Conservation (phyloP, 2,113 vertebrate species). For the Datnioides undecimradiatus region DNA sequence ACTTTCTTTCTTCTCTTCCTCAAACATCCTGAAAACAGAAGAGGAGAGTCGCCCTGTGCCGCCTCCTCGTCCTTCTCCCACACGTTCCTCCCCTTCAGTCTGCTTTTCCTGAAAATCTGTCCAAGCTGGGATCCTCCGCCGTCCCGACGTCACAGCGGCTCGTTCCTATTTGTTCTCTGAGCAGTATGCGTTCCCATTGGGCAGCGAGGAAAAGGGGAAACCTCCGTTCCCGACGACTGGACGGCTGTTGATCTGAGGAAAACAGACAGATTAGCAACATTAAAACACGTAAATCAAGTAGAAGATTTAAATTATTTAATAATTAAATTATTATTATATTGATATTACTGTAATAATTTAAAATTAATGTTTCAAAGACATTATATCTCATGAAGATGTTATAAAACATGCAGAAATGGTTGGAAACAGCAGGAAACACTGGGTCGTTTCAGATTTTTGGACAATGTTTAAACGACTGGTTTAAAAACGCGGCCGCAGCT, state of each 20-base stretch:
- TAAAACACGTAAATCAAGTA: no score
- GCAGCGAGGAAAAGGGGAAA: conserved; percentile 58
- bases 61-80: neutral
- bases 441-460: no score
- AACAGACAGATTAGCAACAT: neutral
- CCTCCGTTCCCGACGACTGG: conserved; percentile 58
- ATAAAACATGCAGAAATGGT: no score
- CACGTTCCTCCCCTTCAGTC: conserved; percentile 50
- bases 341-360: no score
- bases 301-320: no score
- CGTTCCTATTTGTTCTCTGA: conserved; percentile 73
- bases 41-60: neutral
- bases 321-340: no score
- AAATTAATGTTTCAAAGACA: no score
- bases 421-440: no score
- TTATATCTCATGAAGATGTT: no score
- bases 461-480: no score
- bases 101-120: conserved; percentile 35
- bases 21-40: neutral
- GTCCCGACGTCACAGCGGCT: conserved; percentile 39
- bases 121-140: neutral
- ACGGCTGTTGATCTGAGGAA: conserved; percentile 71
- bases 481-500: no score
- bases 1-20: neutral
- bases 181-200: conserved; percentile 68